Evolutionary conservation across 2,888 invertebrate species (phyloP), one percentile per base, ranked within the genome.

Genomic region (Drosophila stalkeri): DNA sequence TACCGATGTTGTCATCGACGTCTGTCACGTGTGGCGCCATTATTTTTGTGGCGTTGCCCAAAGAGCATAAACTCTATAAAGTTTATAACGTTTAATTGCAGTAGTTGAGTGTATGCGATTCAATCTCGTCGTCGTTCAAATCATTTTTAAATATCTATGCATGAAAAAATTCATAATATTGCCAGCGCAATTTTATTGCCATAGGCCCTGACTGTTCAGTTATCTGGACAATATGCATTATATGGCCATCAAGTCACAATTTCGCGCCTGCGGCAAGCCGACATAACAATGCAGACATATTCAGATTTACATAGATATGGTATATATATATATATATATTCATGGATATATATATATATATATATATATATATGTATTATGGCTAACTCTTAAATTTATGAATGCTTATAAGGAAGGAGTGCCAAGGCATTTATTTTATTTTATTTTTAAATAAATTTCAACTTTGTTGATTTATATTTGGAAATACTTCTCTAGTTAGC

Each of bases 1-100:
- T n/a, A 2, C 16, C 12, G 12, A 12, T 51, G 33, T 33, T 33
- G 12, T 18, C 33, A 51, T 51, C 33, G 49, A 12, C 18, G 14
- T 3, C 51, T 18, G 51, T 20, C 35, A 35, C 51, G 51, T 35
- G 14, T 51, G 51, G 51, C 49, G 49, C 49, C 49, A 49, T 31
- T 2, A 0, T 5, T 6, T 16, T 37, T 6, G 6, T 16, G 37
- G 16, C 47, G 43, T 4, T 11, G 12, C 11, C 43, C 11, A 44
- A n/a, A 8, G 33, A 33, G 33, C 51, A 51, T 51, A 51, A 51
- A 51, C 14, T 35, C 2, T 20, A 4, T 0, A 35, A 20, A 14
- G 35, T 51, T 51, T 51, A 51, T 20, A 14, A 2, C 20, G 14
- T 35, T 51, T 51, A 51, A 51, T 35, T 51, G 51, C 33, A 20